Conservation (phyloP, 2,888 invertebrate genomes). For the Nomada goodeniana region DNA sequence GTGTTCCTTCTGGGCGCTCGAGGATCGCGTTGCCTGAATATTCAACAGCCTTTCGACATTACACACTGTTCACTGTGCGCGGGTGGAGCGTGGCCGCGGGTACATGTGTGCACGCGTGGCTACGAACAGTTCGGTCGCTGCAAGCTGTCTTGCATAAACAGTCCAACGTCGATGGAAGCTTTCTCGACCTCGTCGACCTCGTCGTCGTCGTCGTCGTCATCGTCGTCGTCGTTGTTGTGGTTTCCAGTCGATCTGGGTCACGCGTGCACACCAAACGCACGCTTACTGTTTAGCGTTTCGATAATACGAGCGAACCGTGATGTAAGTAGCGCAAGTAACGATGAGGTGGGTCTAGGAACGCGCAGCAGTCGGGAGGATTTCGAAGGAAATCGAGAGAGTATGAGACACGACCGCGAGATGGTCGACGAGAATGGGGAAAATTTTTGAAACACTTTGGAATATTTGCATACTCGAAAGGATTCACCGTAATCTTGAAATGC, state of each 20-base stretch:
- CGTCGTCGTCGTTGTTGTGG: conserved; percentile 4
- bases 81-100: conserved; percentile 33
- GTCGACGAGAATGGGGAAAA: too few species aligned
- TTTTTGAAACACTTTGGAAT: too few species aligned
- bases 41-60: conserved; percentile 78
- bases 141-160: conserved; percentile 67
- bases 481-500: too few species aligned
- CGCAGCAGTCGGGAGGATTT: background rate
- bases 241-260: conserved; percentile 67
- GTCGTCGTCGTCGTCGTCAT: conserved; percentile 5
- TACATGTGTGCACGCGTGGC: conserved; percentile 35
- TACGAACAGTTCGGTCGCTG: conserved; percentile 34
- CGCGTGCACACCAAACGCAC: conserved; percentile 47
- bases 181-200: background rate
- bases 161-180: conserved; percentile 55
- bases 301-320: background rate
- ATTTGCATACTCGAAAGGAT: too few species aligned
- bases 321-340: too few species aligned
- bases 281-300: background rate
- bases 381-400: too few species aligned
- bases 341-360: background rate
- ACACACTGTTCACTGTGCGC: conserved; percentile 50
- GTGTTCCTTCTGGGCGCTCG: conserved; percentile 68
- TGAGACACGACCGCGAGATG: too few species aligned
- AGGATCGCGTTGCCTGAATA: conserved; percentile 78